Evolutionary conservation across 2,797 vertebrate genomes (phyloP).

Genomic region (Spheniscus humboldti): DNA sequence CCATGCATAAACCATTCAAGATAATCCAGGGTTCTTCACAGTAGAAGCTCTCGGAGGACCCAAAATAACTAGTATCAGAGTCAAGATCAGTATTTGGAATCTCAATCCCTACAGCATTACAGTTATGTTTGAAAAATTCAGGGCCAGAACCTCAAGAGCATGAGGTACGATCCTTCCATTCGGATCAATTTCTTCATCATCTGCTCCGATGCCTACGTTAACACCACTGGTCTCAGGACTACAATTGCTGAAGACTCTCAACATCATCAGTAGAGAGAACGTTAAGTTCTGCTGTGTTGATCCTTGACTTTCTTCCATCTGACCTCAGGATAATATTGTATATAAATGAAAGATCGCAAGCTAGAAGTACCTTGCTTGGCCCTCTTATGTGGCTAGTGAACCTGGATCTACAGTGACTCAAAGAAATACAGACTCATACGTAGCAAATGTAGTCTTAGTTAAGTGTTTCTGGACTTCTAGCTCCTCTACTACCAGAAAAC

Average conservation of each 20-base stretch:
- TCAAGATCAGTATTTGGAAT: not conserved
- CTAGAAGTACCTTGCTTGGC: not conserved
- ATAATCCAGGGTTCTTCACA: not conserved
- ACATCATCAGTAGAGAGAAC: not conserved
- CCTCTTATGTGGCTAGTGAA: not conserved
- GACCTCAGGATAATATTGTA: not conserved
- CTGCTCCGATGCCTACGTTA: not conserved
- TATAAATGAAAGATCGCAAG: not conserved
- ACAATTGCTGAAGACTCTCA: not conserved
- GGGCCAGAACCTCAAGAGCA: not conserved
- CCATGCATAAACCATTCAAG: not conserved
- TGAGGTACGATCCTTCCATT: not conserved
- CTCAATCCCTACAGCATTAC: not conserved
- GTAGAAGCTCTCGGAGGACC: not conserved
- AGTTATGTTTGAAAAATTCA: not conserved
- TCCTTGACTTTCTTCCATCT: not conserved
- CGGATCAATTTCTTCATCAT: not conserved
- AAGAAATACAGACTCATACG: not conserved
- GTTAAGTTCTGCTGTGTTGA: not conserved
- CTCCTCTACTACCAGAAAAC: not conserved
- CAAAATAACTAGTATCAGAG: not conserved
- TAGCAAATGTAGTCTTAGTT: not conserved
- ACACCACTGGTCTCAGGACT: not conserved
- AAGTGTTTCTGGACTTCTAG: not conserved
- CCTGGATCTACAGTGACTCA: not conserved